phyloP scores from a whole-genome alignment of 2,113 vertebrate genomes.

The Vulpes vulpes region DNA sequence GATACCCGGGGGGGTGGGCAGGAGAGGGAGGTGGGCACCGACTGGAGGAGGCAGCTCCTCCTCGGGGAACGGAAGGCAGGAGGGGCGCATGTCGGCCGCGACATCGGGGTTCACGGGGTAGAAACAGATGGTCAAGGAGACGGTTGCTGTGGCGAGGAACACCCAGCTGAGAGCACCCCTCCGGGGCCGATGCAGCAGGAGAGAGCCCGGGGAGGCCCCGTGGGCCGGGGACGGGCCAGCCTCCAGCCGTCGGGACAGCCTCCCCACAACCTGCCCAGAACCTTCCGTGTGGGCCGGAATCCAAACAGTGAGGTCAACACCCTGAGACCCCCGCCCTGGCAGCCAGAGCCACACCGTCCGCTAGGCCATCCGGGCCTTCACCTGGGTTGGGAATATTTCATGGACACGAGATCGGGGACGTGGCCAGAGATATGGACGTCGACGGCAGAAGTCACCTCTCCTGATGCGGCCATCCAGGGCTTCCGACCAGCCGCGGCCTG shows the following conservation, averaged over 20 bases:
- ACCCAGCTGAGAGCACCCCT: neutral
- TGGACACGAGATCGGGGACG: neutral
- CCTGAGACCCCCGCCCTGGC: fast-evolving
- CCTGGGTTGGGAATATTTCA: neutral
- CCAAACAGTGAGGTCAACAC: neutral
- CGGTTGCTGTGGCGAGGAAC: too few relatives aligned
- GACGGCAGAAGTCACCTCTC: neutral
- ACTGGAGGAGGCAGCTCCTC: neutral
- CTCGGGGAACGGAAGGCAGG: neutral
- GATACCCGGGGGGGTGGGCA: too few relatives aligned
- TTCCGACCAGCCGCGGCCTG: fast-evolving
- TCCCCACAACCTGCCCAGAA: fast-evolving
- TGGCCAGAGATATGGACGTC: neutral
- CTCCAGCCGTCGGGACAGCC: fast-evolving
- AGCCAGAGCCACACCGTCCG: too few relatives aligned
- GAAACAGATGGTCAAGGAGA: neutral
- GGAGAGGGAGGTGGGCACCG: neutral
- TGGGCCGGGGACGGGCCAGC: neutral
- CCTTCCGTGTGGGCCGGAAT: fast-evolving
- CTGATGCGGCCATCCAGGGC: neutral
- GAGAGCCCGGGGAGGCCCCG: fast-evolving
- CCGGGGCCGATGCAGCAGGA: neutral
- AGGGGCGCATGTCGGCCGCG: fast-evolving
- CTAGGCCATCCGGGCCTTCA: neutral
- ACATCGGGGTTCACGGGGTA: fast-evolving